Conservation (phyloP, 2,888 invertebrate species). For the Bibio marci region DNA sequence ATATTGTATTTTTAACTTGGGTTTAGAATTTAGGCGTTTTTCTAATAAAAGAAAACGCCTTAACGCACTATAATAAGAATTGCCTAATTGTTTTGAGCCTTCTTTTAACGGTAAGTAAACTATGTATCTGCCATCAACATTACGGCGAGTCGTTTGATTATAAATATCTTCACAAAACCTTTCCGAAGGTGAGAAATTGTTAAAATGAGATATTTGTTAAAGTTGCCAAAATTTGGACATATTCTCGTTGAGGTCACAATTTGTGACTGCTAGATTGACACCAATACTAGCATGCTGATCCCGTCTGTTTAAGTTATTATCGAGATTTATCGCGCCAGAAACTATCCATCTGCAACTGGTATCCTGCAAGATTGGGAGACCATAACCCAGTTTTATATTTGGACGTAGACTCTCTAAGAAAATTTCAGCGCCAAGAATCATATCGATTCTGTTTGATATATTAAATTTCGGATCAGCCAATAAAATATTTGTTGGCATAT, state of each 20-base stretch:
- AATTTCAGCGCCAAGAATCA: background rate
- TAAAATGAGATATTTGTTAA: background rate
- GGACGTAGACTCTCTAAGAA: no score
- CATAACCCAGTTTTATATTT: no score
- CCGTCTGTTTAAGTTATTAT: no score
- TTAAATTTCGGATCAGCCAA: slow-evolving; percentile 1
- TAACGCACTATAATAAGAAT: background rate
- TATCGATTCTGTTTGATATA: background rate
- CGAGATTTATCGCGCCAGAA: no score
- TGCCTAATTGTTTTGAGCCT: background rate
- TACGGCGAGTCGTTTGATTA: background rate
- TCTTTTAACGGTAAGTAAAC: slow-evolving; percentile 3
- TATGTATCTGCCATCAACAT: slow-evolving; percentile 1
- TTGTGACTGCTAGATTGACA: background rate
- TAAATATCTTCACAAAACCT: background rate
- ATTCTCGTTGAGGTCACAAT: background rate
- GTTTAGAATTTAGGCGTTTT: background rate
- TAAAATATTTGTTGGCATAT: no score
- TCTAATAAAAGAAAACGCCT: slow-evolving; percentile 1
- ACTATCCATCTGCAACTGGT: no score
- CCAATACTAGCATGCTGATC: no score
- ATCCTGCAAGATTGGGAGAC: no score
- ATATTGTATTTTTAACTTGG: background rate
- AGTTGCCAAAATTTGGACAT: slow-evolving; percentile 2
- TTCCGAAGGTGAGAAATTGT: background rate